phyloP scores from a whole-genome alignment of 2,888 invertebrate species.

The Baccha elongata region DNA sequence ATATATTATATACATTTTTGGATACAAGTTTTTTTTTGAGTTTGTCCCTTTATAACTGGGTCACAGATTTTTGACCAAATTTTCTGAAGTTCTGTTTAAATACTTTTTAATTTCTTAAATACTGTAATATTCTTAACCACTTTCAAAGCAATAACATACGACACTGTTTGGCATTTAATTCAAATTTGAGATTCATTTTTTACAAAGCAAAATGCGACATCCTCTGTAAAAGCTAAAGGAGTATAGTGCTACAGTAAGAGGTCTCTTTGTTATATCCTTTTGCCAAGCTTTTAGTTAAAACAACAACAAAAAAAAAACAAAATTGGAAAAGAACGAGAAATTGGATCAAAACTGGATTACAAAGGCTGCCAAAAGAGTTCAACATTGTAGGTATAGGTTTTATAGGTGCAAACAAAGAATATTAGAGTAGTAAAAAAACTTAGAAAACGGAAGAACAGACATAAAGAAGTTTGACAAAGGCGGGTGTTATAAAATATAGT shows the following conservation, averaged over 20 bases:
- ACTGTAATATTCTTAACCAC: no score
- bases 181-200: slow-evolving; percentile 10
- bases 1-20: no score
- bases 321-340: slow-evolving; percentile 21
- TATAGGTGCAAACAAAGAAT: slow-evolving; percentile 23
- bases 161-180: no score
- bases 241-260: slow-evolving; percentile 3
- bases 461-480: not conserved
- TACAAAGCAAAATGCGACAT: slow-evolving; percentile 24
- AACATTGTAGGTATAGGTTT: not conserved
- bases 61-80: no score
- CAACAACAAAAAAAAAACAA: not conserved
- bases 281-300: slow-evolving; percentile 13
- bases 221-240: not conserved
- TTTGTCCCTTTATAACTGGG: no score
- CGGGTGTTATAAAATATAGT: slow-evolving; percentile 1
- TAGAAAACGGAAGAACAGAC: not conserved
- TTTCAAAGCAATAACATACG: no score
- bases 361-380: slow-evolving; percentile 31
- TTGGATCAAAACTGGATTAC: slow-evolving; percentile 30
- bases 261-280: slow-evolving; percentile 28
- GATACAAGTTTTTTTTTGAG: no score
- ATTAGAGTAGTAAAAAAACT: slow-evolving; percentile 3
- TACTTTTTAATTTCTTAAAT: no score
- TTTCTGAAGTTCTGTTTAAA: no score